Evolutionary conservation across 2,797 vertebrate species (phyloP), one percentile per base, ranked within the genome.

Genomic region (Benthosema pterotum): DNA sequence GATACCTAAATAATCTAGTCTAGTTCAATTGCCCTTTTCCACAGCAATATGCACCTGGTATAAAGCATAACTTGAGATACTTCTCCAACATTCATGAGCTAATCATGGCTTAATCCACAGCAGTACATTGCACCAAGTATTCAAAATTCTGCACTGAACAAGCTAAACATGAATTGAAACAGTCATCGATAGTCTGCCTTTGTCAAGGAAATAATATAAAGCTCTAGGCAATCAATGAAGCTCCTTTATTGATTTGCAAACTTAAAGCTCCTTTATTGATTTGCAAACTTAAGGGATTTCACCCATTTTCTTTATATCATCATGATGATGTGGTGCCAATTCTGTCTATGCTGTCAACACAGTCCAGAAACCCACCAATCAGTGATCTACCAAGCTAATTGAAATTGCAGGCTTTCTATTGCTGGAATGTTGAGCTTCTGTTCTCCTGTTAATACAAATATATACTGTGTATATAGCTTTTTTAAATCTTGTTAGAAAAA

Each of bases 21-120:
- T 38, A 9, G 32, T 11, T 38, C 8, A 38, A 9, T 43, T 43
- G 16, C 12, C 54, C 19, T 38, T 49, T 38, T 11, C 47, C 45
- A 28, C 16, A 5, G 38, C 45, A 38, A 3, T 11, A 28, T 48
- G 57, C 57, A 50, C 48, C 17, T 28, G 11, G 19, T 16, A 15
- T 60, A 16, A 52, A 52, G 12, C 22, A 52, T 38, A 1, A 11
- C 11, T 38, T 28, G 7, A 48, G 14, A 14, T 5, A 13, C 32
- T 28, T 15, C 25, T 58, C 25, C 57, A 59, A 38, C 57, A 17
- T n/a, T n/a, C n/a, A n/a, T 60, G 58, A 32, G 28, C 12, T 28
- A 25, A 25, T 25, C 22, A 50, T 28, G 47, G 15, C 47, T 17
- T 60, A 32, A 16, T 60, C 12, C 47, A 16, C 5, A 47, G 18